These are phyloP conservation scores for Lithodes maja DNA, from an alignment of 2,888 invertebrate species.

Conservation along the genomic window DNA sequence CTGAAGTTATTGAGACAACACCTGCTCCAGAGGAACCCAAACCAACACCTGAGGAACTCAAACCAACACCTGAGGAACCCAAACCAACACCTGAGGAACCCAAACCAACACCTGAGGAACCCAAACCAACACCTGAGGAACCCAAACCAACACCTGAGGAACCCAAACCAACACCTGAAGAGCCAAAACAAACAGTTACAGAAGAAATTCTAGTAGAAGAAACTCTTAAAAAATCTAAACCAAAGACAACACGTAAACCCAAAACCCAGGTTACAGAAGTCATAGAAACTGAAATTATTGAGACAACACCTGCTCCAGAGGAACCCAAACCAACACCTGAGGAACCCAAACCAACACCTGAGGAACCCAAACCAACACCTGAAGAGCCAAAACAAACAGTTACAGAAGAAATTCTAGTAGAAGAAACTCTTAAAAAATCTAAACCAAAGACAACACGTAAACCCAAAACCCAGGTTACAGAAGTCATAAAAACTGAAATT, in stretches of 20 bases:
- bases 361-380: slow-evolving; percentile 24
- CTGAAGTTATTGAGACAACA: neutral
- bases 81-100: too few relatives aligned
- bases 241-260: slow-evolving; percentile 7
- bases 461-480: neutral
- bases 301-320: slow-evolving; percentile 37
- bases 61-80: too few relatives aligned
- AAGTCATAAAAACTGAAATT: neutral
- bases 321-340: slow-evolving; percentile 28
- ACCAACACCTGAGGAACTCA: neutral
- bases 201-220: neutral
- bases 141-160: too few relatives aligned
- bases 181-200: slow-evolving; percentile 26
- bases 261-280: neutral
- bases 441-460: neutral
- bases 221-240: neutral
- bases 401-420: neutral
- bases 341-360: neutral
- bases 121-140: neutral
- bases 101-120: slow-evolving; percentile 1
- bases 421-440: neutral
- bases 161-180: too few relatives aligned
- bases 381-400: slow-evolving; percentile 19
- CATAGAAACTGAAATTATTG: slow-evolving; percentile 2
- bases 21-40: slow-evolving; percentile 5